Percentiles rank a stretch among this genome's conserved stretches.
phyloP scores from a whole-genome alignment of 2,888 invertebrate species.

The Xiphydria camelus region DNA sequence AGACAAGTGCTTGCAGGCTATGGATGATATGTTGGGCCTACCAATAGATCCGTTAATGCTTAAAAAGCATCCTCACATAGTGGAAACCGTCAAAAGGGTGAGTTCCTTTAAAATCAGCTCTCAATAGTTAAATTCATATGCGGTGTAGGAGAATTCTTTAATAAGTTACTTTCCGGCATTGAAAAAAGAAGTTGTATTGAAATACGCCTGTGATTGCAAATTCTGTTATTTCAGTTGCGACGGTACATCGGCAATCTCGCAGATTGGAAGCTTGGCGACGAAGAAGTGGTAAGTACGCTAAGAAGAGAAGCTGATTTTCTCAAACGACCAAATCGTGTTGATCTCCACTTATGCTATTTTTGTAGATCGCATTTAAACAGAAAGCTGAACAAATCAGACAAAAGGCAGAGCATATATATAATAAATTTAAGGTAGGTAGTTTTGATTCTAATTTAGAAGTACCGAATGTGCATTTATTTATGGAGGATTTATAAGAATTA shows the following conservation, averaged over 20 bases:
- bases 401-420: conserved; percentile 68
- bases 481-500: conserved; percentile 8
- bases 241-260: conserved; percentile 79
- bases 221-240: conserved; percentile 59
- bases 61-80: conserved; percentile 77
- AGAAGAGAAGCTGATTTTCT: too few species aligned
- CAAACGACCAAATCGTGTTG: too few species aligned
- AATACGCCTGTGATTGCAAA: too few species aligned
- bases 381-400: conserved; percentile 73
- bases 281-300: conserved; percentile 62
- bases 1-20: conserved; percentile 69
- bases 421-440: conserved; percentile 61
- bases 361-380: conserved; percentile 62
- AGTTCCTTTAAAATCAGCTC: conserved; percentile 17
- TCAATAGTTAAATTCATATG: neutral
- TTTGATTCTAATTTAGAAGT: conserved; percentile 28
- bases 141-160: neutral
- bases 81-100: conserved; percentile 75
- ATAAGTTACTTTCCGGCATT: too few species aligned
- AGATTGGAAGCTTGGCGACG: conserved; percentile 70
- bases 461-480: neutral
- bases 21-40: conserved; percentile 67
- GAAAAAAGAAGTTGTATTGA: too few species aligned
- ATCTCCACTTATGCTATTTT: conserved; percentile 14
- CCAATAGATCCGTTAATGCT: conserved; percentile 75